phyloP scores from a whole-genome alignment of 2,113 vertebrate genomes.

The Phoxinus phoxinus region DNA sequence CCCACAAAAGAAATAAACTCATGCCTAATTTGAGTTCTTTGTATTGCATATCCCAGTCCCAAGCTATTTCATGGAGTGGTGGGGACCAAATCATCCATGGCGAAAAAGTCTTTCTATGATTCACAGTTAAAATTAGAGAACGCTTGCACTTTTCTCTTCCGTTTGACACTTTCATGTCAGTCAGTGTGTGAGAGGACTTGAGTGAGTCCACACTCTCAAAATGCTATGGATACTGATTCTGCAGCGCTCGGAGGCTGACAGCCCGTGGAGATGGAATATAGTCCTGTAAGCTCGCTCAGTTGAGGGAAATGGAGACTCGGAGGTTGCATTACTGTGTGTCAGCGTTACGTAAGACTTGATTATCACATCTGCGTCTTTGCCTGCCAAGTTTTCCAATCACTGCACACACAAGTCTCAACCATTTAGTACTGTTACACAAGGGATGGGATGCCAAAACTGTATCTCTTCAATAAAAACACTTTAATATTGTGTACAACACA shows the following conservation, averaged over 20 bases:
- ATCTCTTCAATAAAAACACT: not conserved
- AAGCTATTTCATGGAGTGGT: not conserved
- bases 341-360: constrained; percentile 52
- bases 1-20: not conserved
- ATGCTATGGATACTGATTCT: constrained; percentile 17
- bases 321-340: constrained; percentile 45
- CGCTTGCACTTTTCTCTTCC: not conserved
- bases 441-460: not conserved
- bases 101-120: not conserved
- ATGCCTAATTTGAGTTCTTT: not conserved
- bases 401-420: constrained; percentile 21
- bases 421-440: constrained; percentile 32
- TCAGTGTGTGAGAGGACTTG: not conserved
- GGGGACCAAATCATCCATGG: not conserved
- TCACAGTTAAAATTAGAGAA: not conserved
- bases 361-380: constrained; percentile 54
- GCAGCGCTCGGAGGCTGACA: not conserved
- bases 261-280: constrained; percentile 15
- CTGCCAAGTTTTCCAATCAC: constrained; percentile 45
- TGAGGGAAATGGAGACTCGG: constrained; percentile 38
- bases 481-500: not conserved
- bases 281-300: constrained; percentile 11
- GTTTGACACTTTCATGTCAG: not conserved
- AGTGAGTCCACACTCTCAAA: not conserved
- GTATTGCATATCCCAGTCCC: not conserved